Percentiles rank a stretch among this genome's conserved stretches.
phyloP scores from a whole-genome alignment of 64 coral and sea anemone genomes.

The Pachyseris speciosa region DNA sequence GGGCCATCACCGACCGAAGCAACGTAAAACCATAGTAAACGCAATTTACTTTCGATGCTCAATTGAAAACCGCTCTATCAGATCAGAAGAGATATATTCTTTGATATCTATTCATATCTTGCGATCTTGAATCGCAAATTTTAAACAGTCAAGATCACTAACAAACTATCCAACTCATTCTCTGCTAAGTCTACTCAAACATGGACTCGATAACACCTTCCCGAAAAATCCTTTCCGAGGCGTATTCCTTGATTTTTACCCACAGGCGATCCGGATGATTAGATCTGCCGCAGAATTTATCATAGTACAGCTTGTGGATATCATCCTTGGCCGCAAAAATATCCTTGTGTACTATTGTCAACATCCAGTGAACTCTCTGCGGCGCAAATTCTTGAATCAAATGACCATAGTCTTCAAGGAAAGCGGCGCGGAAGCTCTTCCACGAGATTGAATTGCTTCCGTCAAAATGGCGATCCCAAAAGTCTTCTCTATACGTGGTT shows the following conservation, averaged over 20 bases:
- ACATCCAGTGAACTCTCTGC: conserved; percentile 64
- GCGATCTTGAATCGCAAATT: no score
- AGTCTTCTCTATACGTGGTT: conserved; percentile 40
- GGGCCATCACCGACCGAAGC: no score
- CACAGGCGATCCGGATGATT: conserved; percentile 68
- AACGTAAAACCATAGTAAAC: no score
- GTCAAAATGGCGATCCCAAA: conserved; percentile 65
- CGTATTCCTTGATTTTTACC: conserved; percentile 72
- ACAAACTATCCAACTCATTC: neutral
- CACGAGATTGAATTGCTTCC: conserved; percentile 46
- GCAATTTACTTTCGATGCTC: no score
- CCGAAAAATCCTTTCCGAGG: conserved; percentile 69
- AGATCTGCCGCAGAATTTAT: conserved; percentile 58
- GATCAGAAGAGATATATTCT: no score
- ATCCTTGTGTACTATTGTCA: conserved; percentile 67
- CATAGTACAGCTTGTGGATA: conserved; percentile 64
- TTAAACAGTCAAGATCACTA: neutral
- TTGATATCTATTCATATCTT: no score
- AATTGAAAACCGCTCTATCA: no score
- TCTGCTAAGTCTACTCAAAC: conserved; percentile 50
- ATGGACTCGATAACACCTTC: conserved; percentile 79
- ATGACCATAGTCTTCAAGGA: conserved; percentile 72
- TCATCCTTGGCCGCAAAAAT: conserved; percentile 56
- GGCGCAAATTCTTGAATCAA: conserved; percentile 73
- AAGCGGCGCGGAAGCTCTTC: conserved; percentile 67